Evolutionary conservation across 2,113 vertebrate genomes (phyloP), one percentile per base, ranked within the genome.

Genomic region (Scolopax mira): DNA sequence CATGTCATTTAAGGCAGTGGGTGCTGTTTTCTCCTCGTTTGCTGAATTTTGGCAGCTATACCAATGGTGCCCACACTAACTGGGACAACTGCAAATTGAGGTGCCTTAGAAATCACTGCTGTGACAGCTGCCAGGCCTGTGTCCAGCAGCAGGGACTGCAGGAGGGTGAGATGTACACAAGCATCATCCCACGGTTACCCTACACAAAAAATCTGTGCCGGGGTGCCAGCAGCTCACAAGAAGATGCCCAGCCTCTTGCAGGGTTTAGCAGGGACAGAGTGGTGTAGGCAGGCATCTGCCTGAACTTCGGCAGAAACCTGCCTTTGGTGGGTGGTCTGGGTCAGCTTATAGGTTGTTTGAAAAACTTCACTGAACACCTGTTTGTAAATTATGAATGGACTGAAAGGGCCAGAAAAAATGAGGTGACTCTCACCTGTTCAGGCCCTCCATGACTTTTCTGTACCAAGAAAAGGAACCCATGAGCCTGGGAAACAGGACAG

Each of bases 161-260:
- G 52, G 12, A 39, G 3, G 23, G 9, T 24, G 18, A 87, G 46
- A 49, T 0, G 2, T 13, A 22, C 15, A 28, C 17, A 78, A n/a
- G n/a, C 1, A 5, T 11, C 33, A 55, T 30, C 37, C 28, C 0
- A 0, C 3, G 2, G 30, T 64, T 69, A 58, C 10, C 35, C 35
- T n/a, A 13, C 10, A 13, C 19, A 39, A 48, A 30, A 10, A 10
- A 7, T 8, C 57, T 16, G n/a, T 62, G 33, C 33, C 39, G 31
- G 8, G 46, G 11, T 69, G 13, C 23, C 18, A 5, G 44, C 39
- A 87, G 33, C n/a, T 80, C 23, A 3, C 23, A 55, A 49, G 23
- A n/a, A 74, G 12, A 35, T 13, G 13, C 30, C n/a, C 41, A 66
- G 0, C 2, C 16, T 33, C 7, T 7, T 28, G n/a, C 46, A 71